Evolutionary conservation across 2,113 vertebrate species (phyloP).

Genomic region (Cynoglossus semilaevis): DNA sequence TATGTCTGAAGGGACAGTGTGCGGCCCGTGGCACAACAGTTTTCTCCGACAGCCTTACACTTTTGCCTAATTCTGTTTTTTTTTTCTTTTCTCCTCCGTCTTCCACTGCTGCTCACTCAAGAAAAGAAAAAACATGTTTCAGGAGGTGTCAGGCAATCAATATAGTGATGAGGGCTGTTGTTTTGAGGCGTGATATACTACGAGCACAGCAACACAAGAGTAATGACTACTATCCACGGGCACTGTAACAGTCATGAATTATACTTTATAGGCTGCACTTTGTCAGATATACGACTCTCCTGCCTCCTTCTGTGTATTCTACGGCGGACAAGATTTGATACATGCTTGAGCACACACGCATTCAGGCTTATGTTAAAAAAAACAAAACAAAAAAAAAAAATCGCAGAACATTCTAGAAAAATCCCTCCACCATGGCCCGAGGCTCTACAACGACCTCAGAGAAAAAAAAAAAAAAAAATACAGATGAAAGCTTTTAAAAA

Average conservation of each 20-base stretch:
- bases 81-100: slow-evolving; percentile 10
- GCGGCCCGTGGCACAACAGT: not conserved
- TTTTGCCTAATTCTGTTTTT: not conserved
- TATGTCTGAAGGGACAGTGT: slow-evolving; percentile 15
- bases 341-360: slow-evolving; percentile 44
- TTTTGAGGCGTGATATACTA: slow-evolving; percentile 64
- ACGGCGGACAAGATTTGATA: slow-evolving; percentile 58
- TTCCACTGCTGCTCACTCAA: slow-evolving; percentile 18
- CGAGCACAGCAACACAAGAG: slow-evolving; percentile 63
- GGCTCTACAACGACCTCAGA: slow-evolving; percentile 39
- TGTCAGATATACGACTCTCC: slow-evolving; percentile 71
- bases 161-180: slow-evolving; percentile 72
- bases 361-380: no score
- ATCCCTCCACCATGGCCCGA: slow-evolving; percentile 51
- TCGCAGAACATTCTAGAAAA: slow-evolving; percentile 56
- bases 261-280: slow-evolving; percentile 71
- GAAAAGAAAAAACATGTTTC: slow-evolving; percentile 44
- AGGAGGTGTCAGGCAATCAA: slow-evolving; percentile 64
- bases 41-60: slow-evolving; percentile 5
- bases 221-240: slow-evolving; percentile 68
- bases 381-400: slow-evolving; percentile 8
- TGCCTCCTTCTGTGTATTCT: slow-evolving; percentile 59
- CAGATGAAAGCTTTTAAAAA: slow-evolving; percentile 63
- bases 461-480: slow-evolving; percentile 4
- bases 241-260: slow-evolving; percentile 71